Evolutionary conservation across 2,797 vertebrate genomes (phyloP).

Genomic region (Spondyliosoma cantharus): DNA sequence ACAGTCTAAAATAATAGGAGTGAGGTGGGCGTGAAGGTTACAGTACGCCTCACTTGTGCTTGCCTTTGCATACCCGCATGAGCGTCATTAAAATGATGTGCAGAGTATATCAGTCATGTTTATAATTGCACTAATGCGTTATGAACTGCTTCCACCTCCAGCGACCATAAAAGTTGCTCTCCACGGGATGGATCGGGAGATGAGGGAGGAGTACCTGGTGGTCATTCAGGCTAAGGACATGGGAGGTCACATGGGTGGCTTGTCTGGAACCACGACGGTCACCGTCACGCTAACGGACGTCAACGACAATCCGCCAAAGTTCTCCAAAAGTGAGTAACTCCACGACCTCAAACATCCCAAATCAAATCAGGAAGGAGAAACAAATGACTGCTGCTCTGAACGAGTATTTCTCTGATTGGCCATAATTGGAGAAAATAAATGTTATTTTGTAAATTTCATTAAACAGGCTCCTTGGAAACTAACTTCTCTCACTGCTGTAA

Average conservation of each 20-base stretch:
- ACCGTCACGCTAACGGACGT: constrained; percentile 95
- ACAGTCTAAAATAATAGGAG: constrained; percentile 51
- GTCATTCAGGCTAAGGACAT: constrained; percentile 99
- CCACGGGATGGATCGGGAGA: constrained; percentile 98
- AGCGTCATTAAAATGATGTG: constrained; percentile 54
- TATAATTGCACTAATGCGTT: constrained; percentile 65
- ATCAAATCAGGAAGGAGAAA: constrained; percentile 27
- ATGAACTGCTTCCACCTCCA: constrained; percentile 79
- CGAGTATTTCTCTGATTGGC: constrained; percentile 44
- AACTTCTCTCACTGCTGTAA: constrained; percentile 31
- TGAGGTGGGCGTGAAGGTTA: constrained; percentile 63
- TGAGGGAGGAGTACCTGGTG: constrained; percentile 97
- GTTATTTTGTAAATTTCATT: constrained; percentile 47
- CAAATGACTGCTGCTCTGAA: constrained; percentile 28
- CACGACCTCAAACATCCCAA: constrained; percentile 1
- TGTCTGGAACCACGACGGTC: constrained; percentile 97
- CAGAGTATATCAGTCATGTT: constrained; percentile 59
- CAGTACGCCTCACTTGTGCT: background rate
- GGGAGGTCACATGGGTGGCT: constrained; percentile 98
- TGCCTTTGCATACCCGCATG: constrained; percentile 18
- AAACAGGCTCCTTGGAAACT: constrained; percentile 45
- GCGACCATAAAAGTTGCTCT: constrained; percentile 97
- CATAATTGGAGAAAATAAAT: constrained; percentile 60
- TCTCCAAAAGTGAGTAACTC: constrained; percentile 91
- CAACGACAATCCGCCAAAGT: constrained; percentile 98